Base-by-base conservation (phyloP, 1,140 invertebrate genomes). In the Drosophila pseudoananassae region DNA sequence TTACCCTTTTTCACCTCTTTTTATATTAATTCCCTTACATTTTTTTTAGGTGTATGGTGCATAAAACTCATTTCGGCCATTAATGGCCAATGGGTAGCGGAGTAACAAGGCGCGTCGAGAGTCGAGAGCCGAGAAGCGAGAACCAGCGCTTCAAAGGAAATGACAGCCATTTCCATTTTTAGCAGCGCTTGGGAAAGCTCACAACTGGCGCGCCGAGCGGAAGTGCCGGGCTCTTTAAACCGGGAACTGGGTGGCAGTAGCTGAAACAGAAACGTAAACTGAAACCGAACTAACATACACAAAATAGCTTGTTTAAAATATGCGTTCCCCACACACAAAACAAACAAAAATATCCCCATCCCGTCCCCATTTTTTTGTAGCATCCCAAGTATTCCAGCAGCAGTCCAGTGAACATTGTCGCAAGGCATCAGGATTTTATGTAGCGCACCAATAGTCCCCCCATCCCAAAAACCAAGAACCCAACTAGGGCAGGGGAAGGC, bases 381-480 rank as follows among this genome's bases (percentile, higher is more conserved):
- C 50, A 33, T 51, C 36, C 58, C 36, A 38, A 8, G 57, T 33
- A 40, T 54, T 8, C 52, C 15, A 5, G 12, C 17, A n/a, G 17
- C 49, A 12, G 4, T 61, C 79, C 61, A 60, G 72, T 69, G 76
- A 88, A 83, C 78, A 85, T 82, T 87, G 82, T 85, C 82, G 78
- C 82, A 82, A 82, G 81, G 31, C 71, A 74, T 87, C 82, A 73
- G 83, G 78, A 76, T 87, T 87, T 87, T 87, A 87, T 87, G 83
- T 75, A 87, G 83, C 82, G 82, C 70, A 82, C 76, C 59, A 80
- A 79, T 70, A 79, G 78, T 36, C 65, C 66, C 58, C 72, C 59
- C 57, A 20, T 20, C 2, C 20, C 20, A 20, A 20, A 20, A 20
- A 20, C 20, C 2, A 56, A 61, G 17, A 17, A 15, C 38, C 10